Evolutionary conservation across 2,113 vertebrate species (phyloP).

Genomic region (Macrotis lagotis): DNA sequence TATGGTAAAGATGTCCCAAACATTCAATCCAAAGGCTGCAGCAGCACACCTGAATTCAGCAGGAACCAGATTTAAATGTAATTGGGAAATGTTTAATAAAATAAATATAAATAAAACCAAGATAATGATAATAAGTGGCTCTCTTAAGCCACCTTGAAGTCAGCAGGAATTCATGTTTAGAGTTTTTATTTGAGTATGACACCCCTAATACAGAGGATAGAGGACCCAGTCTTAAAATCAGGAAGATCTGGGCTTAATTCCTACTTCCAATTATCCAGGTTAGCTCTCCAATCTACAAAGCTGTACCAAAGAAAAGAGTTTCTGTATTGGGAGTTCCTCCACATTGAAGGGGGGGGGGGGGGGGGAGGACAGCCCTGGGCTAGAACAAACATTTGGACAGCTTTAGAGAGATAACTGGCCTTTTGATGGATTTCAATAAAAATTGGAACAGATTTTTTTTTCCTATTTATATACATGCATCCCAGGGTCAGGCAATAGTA

Average conservation of each 20-base stretch:
- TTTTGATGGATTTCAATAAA: no score
- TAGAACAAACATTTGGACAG: no score
- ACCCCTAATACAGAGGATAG: background rate
- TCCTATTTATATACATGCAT: background rate
- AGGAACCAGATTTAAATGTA: background rate
- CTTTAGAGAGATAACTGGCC: no score
- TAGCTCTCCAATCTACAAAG: background rate
- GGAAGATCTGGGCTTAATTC: background rate
- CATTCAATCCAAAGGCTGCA: background rate
- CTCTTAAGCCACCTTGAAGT: background rate
- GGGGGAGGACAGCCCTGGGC: no score
- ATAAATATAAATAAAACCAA: background rate
- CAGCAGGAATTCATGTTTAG: background rate
- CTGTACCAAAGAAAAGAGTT: background rate
- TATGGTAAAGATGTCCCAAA: background rate
- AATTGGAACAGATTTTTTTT: background rate
- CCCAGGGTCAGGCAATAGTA: background rate
- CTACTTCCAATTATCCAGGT: background rate
- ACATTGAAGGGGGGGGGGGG: no score
- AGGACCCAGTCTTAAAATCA: no score
- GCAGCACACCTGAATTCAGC: background rate
- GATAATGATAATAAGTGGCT: background rate
- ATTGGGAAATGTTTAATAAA: no score
- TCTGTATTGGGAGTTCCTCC: no score
- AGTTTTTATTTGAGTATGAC: background rate